Percentiles rank a stretch among this genome's conserved stretches.
Evolutionary conservation across 1,140 invertebrate species (phyloP).

Genomic region (Subanguina moxae): DNA sequence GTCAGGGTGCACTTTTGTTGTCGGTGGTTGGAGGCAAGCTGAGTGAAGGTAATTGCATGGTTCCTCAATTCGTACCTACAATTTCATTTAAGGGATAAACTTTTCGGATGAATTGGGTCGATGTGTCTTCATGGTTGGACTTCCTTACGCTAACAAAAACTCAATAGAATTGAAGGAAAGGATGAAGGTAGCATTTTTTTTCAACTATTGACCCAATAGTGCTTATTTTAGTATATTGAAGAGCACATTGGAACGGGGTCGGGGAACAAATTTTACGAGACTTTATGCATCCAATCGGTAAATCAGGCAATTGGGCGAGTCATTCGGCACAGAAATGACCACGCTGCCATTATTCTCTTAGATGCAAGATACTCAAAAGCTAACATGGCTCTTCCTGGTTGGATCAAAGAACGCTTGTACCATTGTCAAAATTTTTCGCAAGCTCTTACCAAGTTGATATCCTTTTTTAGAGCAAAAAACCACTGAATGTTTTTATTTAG

Average conservation of each 20-base stretch:
- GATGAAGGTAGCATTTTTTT: constrained; percentile 66
- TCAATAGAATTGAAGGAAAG: constrained; percentile 86
- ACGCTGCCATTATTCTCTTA: constrained; percentile 85
- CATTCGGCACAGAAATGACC: constrained; percentile 85
- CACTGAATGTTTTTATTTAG: background rate
- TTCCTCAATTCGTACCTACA: too few relatives aligned
- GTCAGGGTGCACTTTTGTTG: constrained; percentile 28
- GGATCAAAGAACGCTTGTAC: constrained; percentile 21
- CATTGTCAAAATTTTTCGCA: constrained; percentile 10
- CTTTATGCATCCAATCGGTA: constrained; percentile 85
- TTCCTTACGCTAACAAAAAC: constrained; percentile 85
- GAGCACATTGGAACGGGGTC: constrained; percentile 34
- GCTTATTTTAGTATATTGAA: constrained; percentile 39
- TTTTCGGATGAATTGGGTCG: constrained; percentile 89
- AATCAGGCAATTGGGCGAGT: constrained; percentile 95
- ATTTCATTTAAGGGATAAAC: constrained; percentile 88
- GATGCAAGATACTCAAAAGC: constrained; percentile 67
- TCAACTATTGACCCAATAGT: too few relatives aligned
- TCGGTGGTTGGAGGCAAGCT: constrained; percentile 40
- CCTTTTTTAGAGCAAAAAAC: constrained; percentile 15
- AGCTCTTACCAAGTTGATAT: constrained; percentile 13
- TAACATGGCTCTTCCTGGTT: constrained; percentile 19
- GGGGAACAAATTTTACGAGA: constrained; percentile 77
- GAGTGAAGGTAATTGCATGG: constrained; percentile 42
- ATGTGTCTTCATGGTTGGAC: constrained; percentile 86